These are phyloP conservation scores for Enteromius fasciolatus DNA, from an alignment of 2,797 vertebrate genomes.

Conservation along the genomic window DNA sequence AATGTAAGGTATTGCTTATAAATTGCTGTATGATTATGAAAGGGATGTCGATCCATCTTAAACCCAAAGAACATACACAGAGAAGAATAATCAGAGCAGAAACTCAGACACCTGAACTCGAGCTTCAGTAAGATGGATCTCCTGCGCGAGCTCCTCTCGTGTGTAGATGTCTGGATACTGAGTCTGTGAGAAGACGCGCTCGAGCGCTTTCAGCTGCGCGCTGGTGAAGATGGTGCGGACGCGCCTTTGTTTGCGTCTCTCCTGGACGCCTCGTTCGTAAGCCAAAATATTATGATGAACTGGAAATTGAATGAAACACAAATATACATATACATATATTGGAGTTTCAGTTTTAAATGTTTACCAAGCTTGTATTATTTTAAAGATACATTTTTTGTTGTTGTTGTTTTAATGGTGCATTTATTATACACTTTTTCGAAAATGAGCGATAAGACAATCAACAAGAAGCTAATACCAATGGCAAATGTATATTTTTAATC, in stretches of 20 bases:
- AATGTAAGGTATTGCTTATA: too few species aligned
- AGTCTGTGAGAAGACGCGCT: conserved; percentile 92
- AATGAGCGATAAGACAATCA: background rate
- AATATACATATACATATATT: background rate
- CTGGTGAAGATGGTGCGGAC: conserved; percentile 96
- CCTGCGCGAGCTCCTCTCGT: conserved; percentile 91
- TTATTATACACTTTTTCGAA: background rate
- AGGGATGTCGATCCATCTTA: background rate
- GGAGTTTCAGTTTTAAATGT: background rate
- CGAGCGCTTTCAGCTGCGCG: conserved; percentile 94
- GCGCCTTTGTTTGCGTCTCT: conserved; percentile 94
- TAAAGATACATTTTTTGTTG: background rate
- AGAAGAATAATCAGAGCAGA: background rate
- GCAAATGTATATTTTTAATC: background rate
- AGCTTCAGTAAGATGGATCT: conserved; percentile 94
- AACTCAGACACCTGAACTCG: conserved; percentile 86
- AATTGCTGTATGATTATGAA: too few species aligned
- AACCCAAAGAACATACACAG: background rate
- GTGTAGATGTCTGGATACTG: conserved; percentile 97
- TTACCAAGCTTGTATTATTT: background rate
- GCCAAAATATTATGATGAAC: conserved; percentile 98
- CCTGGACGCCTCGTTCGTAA: conserved; percentile 93
- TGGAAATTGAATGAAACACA: conserved; percentile 60
- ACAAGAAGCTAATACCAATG: background rate
- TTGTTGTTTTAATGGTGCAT: too few species aligned